A percentile compares a stretch with the other conserved stretches of the same genome.
Conservation (phyloP, 2,888 invertebrate species). For the Blera fallax region DNA sequence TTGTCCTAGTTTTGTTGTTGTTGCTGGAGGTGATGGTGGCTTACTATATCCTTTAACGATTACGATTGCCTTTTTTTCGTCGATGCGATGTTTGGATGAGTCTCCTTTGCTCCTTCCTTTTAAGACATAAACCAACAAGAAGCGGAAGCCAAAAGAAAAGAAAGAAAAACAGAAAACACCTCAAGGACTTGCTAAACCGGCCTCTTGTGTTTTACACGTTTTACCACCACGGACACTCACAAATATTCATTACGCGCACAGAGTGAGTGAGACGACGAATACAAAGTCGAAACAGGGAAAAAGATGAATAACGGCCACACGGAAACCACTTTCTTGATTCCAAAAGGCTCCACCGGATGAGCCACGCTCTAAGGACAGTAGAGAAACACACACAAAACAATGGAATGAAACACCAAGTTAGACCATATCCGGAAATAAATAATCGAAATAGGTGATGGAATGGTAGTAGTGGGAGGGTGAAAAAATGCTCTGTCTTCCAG, state of each 20-base stretch:
- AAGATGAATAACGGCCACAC: slow-evolving; percentile 37
- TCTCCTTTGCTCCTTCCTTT: neutral
- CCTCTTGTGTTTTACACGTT: slow-evolving; percentile 47
- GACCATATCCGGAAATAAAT: slow-evolving; percentile 56
- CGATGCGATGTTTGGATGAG: neutral
- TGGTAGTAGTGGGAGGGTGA: neutral
- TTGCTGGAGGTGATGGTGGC: neutral
- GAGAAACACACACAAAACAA: slow-evolving; percentile 13
- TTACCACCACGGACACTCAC: slow-evolving; percentile 17
- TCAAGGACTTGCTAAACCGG: slow-evolving; percentile 49
- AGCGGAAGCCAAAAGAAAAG: neutral
- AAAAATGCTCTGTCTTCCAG: neutral
- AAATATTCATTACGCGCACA: slow-evolving; percentile 29
- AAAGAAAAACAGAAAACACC: slow-evolving; percentile 16
- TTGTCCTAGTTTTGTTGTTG: slow-evolving; percentile 41
- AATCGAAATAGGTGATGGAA: slow-evolving; percentile 54
- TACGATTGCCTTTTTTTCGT: slow-evolving; percentile 1
- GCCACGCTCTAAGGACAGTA: neutral
- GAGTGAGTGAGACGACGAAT: slow-evolving; percentile 9
- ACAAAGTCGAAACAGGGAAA: neutral
- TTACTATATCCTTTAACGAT: slow-evolving; percentile 33
- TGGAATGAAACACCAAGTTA: slow-evolving; percentile 43
- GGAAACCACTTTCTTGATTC: slow-evolving; percentile 38
- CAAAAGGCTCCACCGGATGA: slow-evolving; percentile 2
- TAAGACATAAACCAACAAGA: slow-evolving; percentile 5